Evolutionary conservation across 1,140 invertebrate species (phyloP).

Genomic region (Nebria ingens): DNA sequence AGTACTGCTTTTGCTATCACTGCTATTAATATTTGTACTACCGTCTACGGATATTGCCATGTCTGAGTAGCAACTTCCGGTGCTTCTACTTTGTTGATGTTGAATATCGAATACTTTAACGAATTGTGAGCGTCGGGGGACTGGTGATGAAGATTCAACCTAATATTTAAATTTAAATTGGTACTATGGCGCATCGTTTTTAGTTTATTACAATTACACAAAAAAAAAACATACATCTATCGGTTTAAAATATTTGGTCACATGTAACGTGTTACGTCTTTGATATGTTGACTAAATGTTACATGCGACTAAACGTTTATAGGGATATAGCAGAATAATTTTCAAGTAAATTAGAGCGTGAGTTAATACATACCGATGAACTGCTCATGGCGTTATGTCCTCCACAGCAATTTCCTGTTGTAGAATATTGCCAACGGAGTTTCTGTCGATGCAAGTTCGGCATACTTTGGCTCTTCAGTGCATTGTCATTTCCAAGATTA

Average conservation of each 20-base stretch:
- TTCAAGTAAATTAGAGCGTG: no score
- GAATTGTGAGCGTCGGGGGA: constrained; percentile 40
- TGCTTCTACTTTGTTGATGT: constrained; percentile 35
- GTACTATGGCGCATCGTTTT: no score
- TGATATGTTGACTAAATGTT: no score
- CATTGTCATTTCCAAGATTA: constrained; percentile 30
- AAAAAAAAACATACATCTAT: no score
- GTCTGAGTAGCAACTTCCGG: constrained; percentile 44
- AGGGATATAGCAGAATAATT: no score
- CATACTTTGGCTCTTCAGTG: constrained; percentile 60
- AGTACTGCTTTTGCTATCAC: constrained; percentile 28
- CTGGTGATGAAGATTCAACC: constrained; percentile 41
- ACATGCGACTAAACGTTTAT: no score
- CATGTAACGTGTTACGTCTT: no score
- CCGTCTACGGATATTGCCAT: constrained; percentile 41
- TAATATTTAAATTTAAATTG: no score
- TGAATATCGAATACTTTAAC: constrained; percentile 58
- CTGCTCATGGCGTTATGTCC: constrained; percentile 42
- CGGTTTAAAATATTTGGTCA: no score
- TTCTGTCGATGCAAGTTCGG: constrained; percentile 49
- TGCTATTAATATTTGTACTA: constrained; percentile 29
- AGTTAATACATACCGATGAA: constrained; percentile 48
- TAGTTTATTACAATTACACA: no score
- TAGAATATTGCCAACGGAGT: constrained; percentile 18
- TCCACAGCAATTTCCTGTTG: constrained; percentile 21